These are phyloP conservation scores for Psittacula cyanocephala DNA, from an alignment of 2,113 vertebrate genomes.

Conservation along the genomic window DNA sequence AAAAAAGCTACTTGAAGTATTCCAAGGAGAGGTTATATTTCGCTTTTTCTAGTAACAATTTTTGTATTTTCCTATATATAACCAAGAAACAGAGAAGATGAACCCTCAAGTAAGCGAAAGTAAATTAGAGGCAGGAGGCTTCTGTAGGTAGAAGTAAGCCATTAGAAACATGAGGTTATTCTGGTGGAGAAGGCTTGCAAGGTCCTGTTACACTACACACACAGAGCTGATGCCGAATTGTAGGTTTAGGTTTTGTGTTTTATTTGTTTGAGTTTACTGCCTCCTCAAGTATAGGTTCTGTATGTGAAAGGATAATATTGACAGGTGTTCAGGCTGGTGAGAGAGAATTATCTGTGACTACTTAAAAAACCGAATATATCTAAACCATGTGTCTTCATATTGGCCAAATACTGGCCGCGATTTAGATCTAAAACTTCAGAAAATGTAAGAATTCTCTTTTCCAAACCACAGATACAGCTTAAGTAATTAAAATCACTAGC, in stretches of 20 bases:
- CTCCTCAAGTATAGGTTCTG: background rate
- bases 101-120: background rate
- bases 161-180: background rate
- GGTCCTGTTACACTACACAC: fast-evolving
- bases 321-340: background rate
- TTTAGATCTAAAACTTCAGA: background rate
- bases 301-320: background rate
- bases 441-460: background rate
- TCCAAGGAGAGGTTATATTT: background rate
- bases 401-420: background rate
- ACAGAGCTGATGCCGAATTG: background rate
- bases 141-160: background rate
- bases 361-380: background rate
- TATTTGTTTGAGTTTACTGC: background rate
- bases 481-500: background rate
- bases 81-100: background rate
- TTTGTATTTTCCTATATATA: background rate
- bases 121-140: background rate
- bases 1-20: background rate
- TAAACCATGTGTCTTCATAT: fast-evolving
- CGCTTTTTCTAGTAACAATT: background rate
- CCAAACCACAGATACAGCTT: background rate
- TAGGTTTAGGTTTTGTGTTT: background rate
- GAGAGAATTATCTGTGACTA: background rate
- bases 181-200: background rate